Percentiles rank a stretch among this genome's conserved stretches.
These are phyloP conservation scores for Catharus ustulatus DNA, from an alignment of 2,797 vertebrate species.

Conservation along the genomic window DNA sequence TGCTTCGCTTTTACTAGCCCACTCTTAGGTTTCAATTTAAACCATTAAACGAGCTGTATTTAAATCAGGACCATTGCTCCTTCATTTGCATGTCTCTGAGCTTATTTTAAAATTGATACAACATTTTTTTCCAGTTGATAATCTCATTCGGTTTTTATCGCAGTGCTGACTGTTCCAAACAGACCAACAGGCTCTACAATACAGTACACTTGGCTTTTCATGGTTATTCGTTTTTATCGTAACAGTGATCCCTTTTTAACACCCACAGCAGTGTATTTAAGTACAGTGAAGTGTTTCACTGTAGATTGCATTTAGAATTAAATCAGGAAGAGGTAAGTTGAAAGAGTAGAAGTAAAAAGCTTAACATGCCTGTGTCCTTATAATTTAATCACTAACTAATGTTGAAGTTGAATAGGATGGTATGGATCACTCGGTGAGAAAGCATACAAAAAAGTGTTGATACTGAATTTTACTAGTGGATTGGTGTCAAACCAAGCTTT, in stretches of 20 bases:
- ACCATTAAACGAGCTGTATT: not conserved
- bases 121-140: not conserved
- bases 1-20: not conserved
- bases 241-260: not conserved
- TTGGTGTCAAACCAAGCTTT: not conserved
- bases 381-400: not conserved
- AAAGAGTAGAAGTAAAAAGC: not conserved
- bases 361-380: not conserved
- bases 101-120: not conserved
- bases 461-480: not conserved
- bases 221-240: not conserved
- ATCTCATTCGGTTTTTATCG: not conserved
- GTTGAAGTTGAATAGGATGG: not conserved
- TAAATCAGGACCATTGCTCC: not conserved
- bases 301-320: not conserved
- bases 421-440: not conserved
- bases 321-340: not conserved
- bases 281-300: not conserved
- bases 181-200: not conserved
- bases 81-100: not conserved
- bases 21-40: not conserved
- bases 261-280: not conserved
- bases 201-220: not conserved
- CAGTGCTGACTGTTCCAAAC: not conserved
- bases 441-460: not conserved